Base-by-base conservation (phyloP, 2,888 invertebrate species). In the Zeuzera pyrina region DNA sequence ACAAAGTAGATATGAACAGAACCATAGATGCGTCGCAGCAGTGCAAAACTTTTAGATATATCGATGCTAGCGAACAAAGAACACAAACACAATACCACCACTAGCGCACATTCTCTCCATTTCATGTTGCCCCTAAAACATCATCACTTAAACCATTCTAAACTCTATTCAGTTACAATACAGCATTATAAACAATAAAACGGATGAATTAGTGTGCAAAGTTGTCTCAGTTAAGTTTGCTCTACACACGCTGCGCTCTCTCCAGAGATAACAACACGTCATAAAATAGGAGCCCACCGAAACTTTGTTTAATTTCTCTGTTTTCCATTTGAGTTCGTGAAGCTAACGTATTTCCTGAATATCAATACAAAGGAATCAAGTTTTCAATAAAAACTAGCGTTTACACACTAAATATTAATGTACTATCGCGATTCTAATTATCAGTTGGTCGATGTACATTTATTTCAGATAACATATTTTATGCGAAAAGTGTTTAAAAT, bases 51-150 rank as follows among this genome's bases (percentile, higher is more conserved):
- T 77, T 72, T 55, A 71, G 69, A 76, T 78, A 78, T 79, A 78
- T 79, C 76, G 67, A 68, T 74, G 66, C 57, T 66, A 56, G 59
- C 72, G 69, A 70, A 78, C 77, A 78, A 77, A 74, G 72, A 67
- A 50, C 55, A 53, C 56, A 54, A 52, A 63, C 62, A 74, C 73
- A 77, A 76, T 70, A 65, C 67, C 65, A 64, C 56, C 63, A 59
- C 64, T 61, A 63, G 64, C 59, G 60, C 59, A 26, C 12, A 15
- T 15, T 35, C 29, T 22, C 31, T 29, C 58, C 54, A 57, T 13
- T 10, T 12, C 12, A 10, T 25, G 12, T n/a, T n/a, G n/a, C n/a
- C n/a, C n/a, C n/a, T n/a, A n/a, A n/a, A n/a, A n/a, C n/a, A n/a
- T n/a, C n/a, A n/a, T n/a, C n/a, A n/a, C n/a, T n/a, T n/a, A n/a